A percentile compares a stretch with the other conserved stretches of the same genome.
These are phyloP conservation scores for Helarctos malayanus DNA, from an alignment of 2,797 vertebrate genomes.

Conservation along the genomic window DNA sequence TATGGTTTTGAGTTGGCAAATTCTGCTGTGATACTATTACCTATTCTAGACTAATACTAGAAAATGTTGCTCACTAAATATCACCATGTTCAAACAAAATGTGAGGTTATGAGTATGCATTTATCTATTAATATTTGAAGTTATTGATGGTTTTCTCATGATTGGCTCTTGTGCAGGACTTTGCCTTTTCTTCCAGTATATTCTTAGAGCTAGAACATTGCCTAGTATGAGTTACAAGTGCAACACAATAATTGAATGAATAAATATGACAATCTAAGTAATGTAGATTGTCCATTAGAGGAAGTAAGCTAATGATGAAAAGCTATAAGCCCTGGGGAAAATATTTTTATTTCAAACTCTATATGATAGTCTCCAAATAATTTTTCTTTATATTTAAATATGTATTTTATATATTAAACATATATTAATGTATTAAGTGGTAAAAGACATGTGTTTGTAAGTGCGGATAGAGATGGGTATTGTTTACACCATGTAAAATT, in stretches of 20 bases:
- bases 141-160: background rate
- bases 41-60: background rate
- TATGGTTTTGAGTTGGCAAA: background rate
- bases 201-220: background rate
- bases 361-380: background rate
- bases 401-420: background rate
- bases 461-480: background rate
- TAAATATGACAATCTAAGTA: slow-evolving; percentile 43
- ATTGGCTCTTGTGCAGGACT: background rate
- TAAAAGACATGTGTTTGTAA: background rate
- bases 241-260: background rate
- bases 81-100: slow-evolving; percentile 42
- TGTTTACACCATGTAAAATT: background rate
- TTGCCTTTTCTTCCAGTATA: background rate
- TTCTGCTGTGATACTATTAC: background rate
- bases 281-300: background rate
- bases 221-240: background rate
- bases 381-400: slow-evolving; percentile 40
- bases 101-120: background rate
- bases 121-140: background rate
- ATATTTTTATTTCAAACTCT: slow-evolving; percentile 16
- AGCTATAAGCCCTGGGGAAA: background rate
- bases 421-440: background rate
- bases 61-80: background rate
- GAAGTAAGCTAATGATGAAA: slow-evolving; percentile 30